Base-by-base conservation (phyloP, 2,888 invertebrate species). In the Hermaeophaga mercurialis region DNA sequence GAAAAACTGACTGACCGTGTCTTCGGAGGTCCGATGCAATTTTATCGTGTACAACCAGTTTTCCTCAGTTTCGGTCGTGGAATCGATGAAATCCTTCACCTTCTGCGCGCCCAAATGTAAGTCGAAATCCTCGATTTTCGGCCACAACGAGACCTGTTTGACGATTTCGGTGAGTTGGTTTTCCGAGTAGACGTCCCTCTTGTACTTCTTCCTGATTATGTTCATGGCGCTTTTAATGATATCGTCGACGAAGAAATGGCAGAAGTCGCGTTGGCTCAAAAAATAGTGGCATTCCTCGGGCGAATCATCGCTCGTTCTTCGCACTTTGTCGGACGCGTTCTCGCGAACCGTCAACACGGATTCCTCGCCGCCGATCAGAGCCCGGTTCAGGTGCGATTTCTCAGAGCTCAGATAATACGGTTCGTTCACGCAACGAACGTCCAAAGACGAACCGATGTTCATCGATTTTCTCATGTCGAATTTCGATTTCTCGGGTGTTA, bases 41-140 rank as follows among this genome's bases (percentile, higher is more conserved):
- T 15, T 11, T 8, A 62, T 8, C 3, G 52, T 26, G 24, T 54
- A 62, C 7, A 52, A 12, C 62, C 62, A 62, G n/a, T 57, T 44
- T 47, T 59, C 59, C 2, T 17, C 36, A 5, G 55, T 49, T 1
- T 48, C 54, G 1, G 55, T 28, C 1, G 55, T 58, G 15, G 18
- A 31, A 11, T 61, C 46, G 3, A 61, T 55, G 39, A 52, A 61
- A 19, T 58, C 45, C 12, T 17, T 47, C n/a, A 54, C 18, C 41
- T 39, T 54, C 1, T n/a, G 2, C 2, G 31, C 39, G 8, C 54
- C 54, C 5, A 46, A 8, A 3, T 24, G 9, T 19, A 19, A 38
- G n/a, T 24, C 22, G 15, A 61, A 61, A 4, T 55, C 48, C 18
- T 24, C 26, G 3, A 57, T 50, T 14, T 34, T 46, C 4, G 61